Percentiles rank a stretch among this genome's conserved stretches.
Evolutionary conservation across 2,888 invertebrate species (phyloP).

Genomic region (Notodonta ziczac): DNA sequence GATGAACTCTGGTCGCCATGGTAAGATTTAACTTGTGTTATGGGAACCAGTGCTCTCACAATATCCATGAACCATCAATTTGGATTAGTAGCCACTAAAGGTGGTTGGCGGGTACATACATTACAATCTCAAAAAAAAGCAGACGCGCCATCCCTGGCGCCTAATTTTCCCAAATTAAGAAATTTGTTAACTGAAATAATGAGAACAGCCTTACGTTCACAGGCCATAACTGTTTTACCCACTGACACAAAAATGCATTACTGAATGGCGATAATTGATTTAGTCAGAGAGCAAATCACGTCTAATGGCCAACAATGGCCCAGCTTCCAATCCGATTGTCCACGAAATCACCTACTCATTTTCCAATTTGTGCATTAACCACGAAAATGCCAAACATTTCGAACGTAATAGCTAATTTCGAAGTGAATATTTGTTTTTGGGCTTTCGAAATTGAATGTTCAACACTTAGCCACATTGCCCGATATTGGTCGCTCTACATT

Average conservation of each 20-base stretch:
- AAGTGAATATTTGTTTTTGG: conserved; percentile 29
- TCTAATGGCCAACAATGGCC: conserved; percentile 42
- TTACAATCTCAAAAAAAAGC: too few relatives aligned
- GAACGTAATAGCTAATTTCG: conserved; percentile 17
- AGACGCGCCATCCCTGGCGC: too few relatives aligned
- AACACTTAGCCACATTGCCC: conserved; percentile 3
- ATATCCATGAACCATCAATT: too few relatives aligned
- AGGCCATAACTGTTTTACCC: conserved; percentile 42
- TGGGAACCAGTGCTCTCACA: too few relatives aligned
- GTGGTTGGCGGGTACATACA: too few relatives aligned
- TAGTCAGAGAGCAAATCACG: conserved; percentile 40
- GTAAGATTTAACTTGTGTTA: too few relatives aligned
- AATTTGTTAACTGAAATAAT: too few relatives aligned
- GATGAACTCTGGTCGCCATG: too few relatives aligned
- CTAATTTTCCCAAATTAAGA: too few relatives aligned
- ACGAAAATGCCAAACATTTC: conserved; percentile 35
- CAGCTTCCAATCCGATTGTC: conserved; percentile 50
- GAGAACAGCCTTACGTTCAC: conserved; percentile 13
- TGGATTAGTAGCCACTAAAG: too few relatives aligned
- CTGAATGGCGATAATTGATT: conserved; percentile 51
- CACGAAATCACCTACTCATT: conserved; percentile 45
- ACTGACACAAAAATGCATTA: conserved; percentile 48
- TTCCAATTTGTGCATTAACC: conserved; percentile 44
- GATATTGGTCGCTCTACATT: conserved; percentile 1
- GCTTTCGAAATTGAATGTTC: conserved; percentile 28